A percentile compares a stretch with the other conserved stretches of the same genome.
Evolutionary conservation across 2,888 invertebrate species (phyloP).

Genomic region (Euspilapteryx auroguttella): DNA sequence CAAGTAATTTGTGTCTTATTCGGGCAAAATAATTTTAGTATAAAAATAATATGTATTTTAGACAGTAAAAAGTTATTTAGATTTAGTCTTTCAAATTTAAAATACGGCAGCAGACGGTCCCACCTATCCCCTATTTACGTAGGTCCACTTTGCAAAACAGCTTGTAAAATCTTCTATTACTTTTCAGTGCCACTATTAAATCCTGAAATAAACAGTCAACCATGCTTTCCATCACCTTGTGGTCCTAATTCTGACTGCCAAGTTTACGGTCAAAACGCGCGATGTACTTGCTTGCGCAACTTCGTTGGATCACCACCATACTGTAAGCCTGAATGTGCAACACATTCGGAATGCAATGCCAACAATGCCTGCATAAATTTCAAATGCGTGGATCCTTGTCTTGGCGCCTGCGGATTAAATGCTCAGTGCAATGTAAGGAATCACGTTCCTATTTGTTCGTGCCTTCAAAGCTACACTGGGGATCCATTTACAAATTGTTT

Average conservation of each 20-base stretch:
- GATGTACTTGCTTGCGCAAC: slow-evolving; percentile 72
- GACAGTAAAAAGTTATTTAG: too few relatives aligned
- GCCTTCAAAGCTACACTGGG: slow-evolving; percentile 68
- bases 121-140: too few relatives aligned
- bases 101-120: too few relatives aligned
- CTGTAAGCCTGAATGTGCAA: slow-evolving; percentile 73
- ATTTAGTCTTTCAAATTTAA: too few relatives aligned
- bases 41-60: too few relatives aligned
- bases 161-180: slow-evolving; percentile 5
- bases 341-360: slow-evolving; percentile 72
- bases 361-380: slow-evolving; percentile 70
- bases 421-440: slow-evolving; percentile 74
- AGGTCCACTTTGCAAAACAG: too few relatives aligned
- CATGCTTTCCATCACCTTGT: slow-evolving; percentile 77
- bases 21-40: too few relatives aligned
- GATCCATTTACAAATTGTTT: slow-evolving; percentile 69
- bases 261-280: slow-evolving; percentile 65
- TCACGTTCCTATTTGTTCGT: slow-evolving; percentile 71
- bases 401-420: slow-evolving; percentile 75
- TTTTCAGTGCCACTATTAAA: slow-evolving; percentile 27
- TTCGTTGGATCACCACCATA: slow-evolving; percentile 77
- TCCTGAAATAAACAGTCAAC: slow-evolving; percentile 37
- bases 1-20: too few relatives aligned
- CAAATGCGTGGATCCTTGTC: slow-evolving; percentile 76
- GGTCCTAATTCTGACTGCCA: slow-evolving; percentile 76